Evolutionary conservation across 2,888 invertebrate genomes (phyloP).

Genomic region (Drosophila sordidula): DNA sequence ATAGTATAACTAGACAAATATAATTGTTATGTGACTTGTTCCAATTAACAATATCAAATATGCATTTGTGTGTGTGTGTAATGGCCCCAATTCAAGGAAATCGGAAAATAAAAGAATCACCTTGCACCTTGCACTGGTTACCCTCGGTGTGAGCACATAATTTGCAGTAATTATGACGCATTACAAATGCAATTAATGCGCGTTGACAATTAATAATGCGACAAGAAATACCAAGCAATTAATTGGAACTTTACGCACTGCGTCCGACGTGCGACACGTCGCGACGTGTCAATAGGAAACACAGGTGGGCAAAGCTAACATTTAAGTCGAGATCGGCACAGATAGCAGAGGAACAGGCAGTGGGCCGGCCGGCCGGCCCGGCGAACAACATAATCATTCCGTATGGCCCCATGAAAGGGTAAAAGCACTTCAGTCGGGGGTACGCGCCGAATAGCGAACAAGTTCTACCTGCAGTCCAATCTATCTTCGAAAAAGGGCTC

Average conservation of each 20-base stretch:
- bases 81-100: too few species aligned
- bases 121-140: slow-evolving; percentile 24
- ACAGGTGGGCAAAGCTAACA: slow-evolving; percentile 37
- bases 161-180: slow-evolving; percentile 73
- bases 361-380: slow-evolving; percentile 26
- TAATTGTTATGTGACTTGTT: too few species aligned
- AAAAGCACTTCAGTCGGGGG: background rate
- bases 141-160: slow-evolving; percentile 46
- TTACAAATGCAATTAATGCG: slow-evolving; percentile 73
- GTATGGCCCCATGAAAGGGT: slow-evolving; percentile 4
- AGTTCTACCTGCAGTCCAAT: background rate
- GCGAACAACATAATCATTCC: slow-evolving; percentile 8
- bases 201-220: slow-evolving; percentile 65
- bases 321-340: slow-evolving; percentile 31
- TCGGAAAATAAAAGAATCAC: slow-evolving; percentile 8
- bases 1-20: too few species aligned
- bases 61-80: too few species aligned
- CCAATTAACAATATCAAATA: too few species aligned
- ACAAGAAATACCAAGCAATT: slow-evolving; percentile 60
- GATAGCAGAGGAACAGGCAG: slow-evolving; percentile 42
- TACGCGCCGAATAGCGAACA: background rate
- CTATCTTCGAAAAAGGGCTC: slow-evolving; percentile 6
- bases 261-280: slow-evolving; percentile 15
- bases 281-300: slow-evolving; percentile 31
- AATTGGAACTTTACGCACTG: slow-evolving; percentile 42